Base-by-base conservation (phyloP, 2,113 vertebrate species). In the Agelaius phoeniceus region DNA sequence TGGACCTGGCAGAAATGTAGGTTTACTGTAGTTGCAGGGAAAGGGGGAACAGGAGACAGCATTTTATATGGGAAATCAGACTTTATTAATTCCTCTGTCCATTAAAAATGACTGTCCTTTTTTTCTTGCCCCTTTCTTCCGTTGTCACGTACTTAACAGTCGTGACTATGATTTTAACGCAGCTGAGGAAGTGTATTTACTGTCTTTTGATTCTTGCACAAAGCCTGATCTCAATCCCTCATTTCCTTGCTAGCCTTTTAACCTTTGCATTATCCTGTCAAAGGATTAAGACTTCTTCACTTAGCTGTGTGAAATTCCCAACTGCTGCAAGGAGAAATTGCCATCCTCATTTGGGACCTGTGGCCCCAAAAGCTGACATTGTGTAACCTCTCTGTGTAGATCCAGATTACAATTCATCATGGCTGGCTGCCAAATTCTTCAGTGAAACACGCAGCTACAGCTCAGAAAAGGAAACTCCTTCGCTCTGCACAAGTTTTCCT, bases 301-400 rank as follows among this genome's bases (percentile, higher is more conserved):
- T 55, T 21, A 66, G 7, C 16, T 51, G 19, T 67, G 35, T 1
- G 1, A 54, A 86, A 77, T 77, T 84, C 65, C 61, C 9, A 3
- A 9, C 54, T 17, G 11, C 44, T 58, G 22, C 0, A 4, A 27
- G 52, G 15, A 71, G 65, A 80, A 77, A 31, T 9, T 4, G 1
- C 7, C 52, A 49, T 65, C 20, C 13, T 44, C 16, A 1, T 44
- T 58, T 41, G 4, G 1, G 65, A 31, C 59, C 46, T 23, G 31
- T 26, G 20, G 4, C 57, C 23, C 31, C 65, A 37, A 44, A 43
- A 43, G 11, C 23, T 76, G 67, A 1, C 55, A 13, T 68, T 55
- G 78, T 1, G 0, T 81, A 77, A 83, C 55, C 22, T 51, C 58
- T 33, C 9, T 33, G 0, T 74, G 27, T 31, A 28, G 11, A 31